Evolutionary conservation across 2,888 invertebrate genomes (phyloP), one percentile per base, ranked within the genome.

Genomic region (Dicyrtoma fusca): DNA sequence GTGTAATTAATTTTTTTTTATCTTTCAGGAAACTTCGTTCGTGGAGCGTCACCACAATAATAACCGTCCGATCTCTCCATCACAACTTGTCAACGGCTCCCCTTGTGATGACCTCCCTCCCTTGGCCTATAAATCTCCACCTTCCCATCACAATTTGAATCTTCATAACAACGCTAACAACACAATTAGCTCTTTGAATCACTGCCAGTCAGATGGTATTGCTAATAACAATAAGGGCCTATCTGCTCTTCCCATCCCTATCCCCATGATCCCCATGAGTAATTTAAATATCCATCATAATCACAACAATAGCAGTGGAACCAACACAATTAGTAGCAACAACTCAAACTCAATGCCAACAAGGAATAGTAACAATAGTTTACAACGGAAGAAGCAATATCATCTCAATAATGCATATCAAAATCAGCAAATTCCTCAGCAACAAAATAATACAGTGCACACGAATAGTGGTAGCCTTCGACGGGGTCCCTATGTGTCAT

Each of bases 21-120:
- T n/a, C n/a, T 70, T 69, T 45, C 64, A 80, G 82, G 89, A 90
- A 85, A 89, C 90, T 87, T 89, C 90, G 63, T 89, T 89, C 83
- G 84, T 90, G 80, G 83, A 85, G 76, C 83, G 85, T 47, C 89
- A 71, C 23, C 64, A 89, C 82, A 90, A 90, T 84, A 90, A 90
- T 84, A 90, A 88, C 81, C 80, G 80, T 63, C 81, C 81, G 13
- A 79, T 81, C 49, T 77, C 79, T n/a, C 81, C 81, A 42, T 80
- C 79, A 17, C 77, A 79, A 19, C 55, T 81, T 34, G 34, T 34
- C 14, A 79, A 79, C 55, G 65, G 75, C 17, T 71, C 79, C 0
- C 65, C 76, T 0, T 75, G 76, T 69, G 79, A 79, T 44, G 77
- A 79, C 65, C 65, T 75, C n/a, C 69, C 75, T 13, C 47, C 77